Evolutionary conservation across 2,888 invertebrate species (phyloP).

Genomic region (Stegana nigrithorax): DNA sequence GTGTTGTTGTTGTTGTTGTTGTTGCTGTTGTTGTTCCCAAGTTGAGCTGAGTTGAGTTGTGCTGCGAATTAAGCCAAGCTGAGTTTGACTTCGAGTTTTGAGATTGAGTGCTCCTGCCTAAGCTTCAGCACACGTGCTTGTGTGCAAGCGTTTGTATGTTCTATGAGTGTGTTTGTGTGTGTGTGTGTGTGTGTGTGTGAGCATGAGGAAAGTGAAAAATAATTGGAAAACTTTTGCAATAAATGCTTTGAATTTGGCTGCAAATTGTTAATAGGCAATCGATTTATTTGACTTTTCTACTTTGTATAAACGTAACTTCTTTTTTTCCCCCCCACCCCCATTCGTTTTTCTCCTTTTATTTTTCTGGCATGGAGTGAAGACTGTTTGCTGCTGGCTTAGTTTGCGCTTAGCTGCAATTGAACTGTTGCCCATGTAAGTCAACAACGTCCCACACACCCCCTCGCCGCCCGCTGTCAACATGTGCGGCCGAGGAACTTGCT

Average conservation of each 20-base stretch:
- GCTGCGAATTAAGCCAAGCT: too few relatives aligned
- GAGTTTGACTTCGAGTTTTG: background rate
- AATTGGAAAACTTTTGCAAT: constrained; percentile 41
- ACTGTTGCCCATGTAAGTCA: too few relatives aligned
- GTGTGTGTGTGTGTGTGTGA: constrained; percentile 6
- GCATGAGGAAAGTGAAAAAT: constrained; percentile 26
- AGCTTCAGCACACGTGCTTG: background rate
- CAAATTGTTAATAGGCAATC: constrained; percentile 8
- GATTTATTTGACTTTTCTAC: background rate
- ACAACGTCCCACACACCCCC: too few relatives aligned
- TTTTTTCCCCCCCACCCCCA: too few relatives aligned
- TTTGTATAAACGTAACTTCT: background rate
- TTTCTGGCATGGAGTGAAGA: background rate
- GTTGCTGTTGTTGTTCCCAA: background rate
- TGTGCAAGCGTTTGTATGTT: background rate
- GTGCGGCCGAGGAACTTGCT: too few relatives aligned
- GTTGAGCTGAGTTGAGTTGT: too few relatives aligned
- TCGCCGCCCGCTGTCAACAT: too few relatives aligned
- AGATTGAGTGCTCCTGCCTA: background rate
- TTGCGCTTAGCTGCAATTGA: too few relatives aligned
- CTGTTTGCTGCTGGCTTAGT: too few relatives aligned
- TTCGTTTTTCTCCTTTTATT: background rate
- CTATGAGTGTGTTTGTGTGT: background rate
- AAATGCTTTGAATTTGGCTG: constrained; percentile 21
- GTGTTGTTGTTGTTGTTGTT: background rate